These are phyloP conservation scores for Sebastes vulpes DNA, from an alignment of 2,797 vertebrate genomes.

Conservation along the genomic window DNA sequence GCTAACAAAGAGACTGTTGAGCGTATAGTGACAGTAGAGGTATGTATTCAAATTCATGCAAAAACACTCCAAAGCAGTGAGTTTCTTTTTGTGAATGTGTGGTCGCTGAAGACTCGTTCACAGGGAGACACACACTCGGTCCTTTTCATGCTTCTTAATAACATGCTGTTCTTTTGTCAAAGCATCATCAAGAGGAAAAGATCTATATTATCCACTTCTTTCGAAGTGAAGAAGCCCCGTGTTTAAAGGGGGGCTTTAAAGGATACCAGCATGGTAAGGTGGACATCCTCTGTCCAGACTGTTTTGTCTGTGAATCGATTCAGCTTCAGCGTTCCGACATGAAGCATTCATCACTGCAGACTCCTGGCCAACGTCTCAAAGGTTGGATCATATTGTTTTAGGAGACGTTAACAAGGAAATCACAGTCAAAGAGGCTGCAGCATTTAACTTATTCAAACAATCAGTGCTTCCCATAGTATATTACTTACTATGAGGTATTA, in stretches of 20 bases:
- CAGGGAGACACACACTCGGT: conserved; percentile 18
- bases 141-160: conserved; percentile 37
- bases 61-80: conserved; percentile 46
- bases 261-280: neutral
- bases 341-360: conserved; percentile 12
- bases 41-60: conserved; percentile 71
- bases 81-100: conserved; percentile 40
- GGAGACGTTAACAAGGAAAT: neutral
- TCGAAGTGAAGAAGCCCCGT: neutral
- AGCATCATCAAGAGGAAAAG: conserved; percentile 11
- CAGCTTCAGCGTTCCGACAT: conserved; percentile 12
- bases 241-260: conserved; percentile 17
- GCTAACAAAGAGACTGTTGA: conserved; percentile 65
- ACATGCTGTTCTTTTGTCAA: conserved; percentile 55
- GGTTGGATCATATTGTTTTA: conserved; percentile 7
- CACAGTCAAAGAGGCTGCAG: neutral
- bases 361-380: neutral
- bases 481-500: neutral
- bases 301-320: neutral
- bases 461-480: neutral
- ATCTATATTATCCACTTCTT: conserved; percentile 10
- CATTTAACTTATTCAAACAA: conserved; percentile 13
- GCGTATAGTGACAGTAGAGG: conserved; percentile 45
- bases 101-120: conserved; percentile 49
- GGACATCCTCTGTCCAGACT: conserved; percentile 6